A percentile compares a stretch with the other conserved stretches of the same genome.
Conservation (phyloP, 2,888 invertebrate species). For the Palloptera scutellata region DNA sequence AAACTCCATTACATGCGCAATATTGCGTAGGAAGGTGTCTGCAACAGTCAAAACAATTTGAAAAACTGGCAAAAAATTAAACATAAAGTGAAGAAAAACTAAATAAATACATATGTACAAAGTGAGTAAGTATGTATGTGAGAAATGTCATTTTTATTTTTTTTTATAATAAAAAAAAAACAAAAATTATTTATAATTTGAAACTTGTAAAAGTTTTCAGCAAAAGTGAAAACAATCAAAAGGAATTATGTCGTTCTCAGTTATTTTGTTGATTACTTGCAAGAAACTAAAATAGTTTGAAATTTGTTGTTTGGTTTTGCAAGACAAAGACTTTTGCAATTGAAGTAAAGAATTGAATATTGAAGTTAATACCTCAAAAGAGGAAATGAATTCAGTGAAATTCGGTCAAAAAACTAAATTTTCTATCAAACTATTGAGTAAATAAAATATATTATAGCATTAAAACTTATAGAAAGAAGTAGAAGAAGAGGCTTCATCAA, state of each 20-base stretch:
- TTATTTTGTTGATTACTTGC: no score
- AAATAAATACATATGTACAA: no score
- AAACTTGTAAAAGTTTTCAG: neutral
- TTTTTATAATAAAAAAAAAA: slow-evolving; percentile 18
- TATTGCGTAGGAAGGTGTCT: no score
- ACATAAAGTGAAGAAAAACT: no score
- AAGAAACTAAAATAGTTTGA: no score
- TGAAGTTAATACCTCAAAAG: neutral
- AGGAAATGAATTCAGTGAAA: neutral
- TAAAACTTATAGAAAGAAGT: neutral
- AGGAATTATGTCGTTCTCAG: no score
- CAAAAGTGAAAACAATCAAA: neutral
- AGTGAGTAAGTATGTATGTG: neutral
- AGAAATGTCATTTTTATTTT: no score
- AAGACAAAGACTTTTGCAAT: slow-evolving; percentile 16
- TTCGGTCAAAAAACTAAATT: no score
- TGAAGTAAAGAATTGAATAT: neutral
- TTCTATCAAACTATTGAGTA: no score
- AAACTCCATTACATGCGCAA: no score
- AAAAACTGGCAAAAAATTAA: neutral
- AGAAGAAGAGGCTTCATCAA: no score
- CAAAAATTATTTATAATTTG: neutral
- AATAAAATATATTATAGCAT: neutral
- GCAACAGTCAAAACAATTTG: no score
- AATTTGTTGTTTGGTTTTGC: neutral